Percentiles rank a stretch among this genome's conserved stretches.
Evolutionary conservation across 2,113 vertebrate genomes (phyloP).

Genomic region (Dendrocopos noguchii): DNA sequence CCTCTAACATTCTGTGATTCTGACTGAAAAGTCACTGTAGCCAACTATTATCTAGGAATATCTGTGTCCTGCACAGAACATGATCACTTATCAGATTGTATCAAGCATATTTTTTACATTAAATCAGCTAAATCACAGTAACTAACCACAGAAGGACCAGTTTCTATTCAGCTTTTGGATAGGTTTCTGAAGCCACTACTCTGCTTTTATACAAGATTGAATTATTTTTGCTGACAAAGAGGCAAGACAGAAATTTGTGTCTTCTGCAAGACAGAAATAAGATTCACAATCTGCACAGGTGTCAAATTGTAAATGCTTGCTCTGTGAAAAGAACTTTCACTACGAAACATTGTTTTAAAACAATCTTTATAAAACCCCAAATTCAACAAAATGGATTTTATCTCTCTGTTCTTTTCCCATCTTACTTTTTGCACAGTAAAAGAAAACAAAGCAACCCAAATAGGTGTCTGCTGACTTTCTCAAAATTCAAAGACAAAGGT

Average conservation of each 20-base stretch:
- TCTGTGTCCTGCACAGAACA: background rate
- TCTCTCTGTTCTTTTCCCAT: background rate
- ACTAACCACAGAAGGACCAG: background rate
- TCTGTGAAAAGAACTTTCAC: background rate
- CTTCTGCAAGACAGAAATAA: constrained; percentile 7
- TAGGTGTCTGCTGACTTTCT: background rate
- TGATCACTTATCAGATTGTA: background rate
- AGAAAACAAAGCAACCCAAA: background rate
- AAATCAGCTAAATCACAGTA: constrained; percentile 24
- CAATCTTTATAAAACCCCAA: constrained; percentile 32
- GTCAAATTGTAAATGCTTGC: background rate
- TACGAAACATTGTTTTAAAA: constrained; percentile 35
- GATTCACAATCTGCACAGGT: constrained; percentile 9
- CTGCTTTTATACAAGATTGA: background rate
- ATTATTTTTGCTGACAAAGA: constrained; percentile 8
- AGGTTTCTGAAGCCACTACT: background rate
- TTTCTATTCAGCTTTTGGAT: constrained; percentile 46
- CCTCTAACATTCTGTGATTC: no score
- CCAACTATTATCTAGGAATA: background rate
- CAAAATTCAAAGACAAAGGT: background rate
- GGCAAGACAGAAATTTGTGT: background rate
- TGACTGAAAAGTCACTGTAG: background rate
- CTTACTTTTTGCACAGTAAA: background rate
- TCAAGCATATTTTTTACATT: background rate
- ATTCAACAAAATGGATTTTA: background rate